Percentiles rank a stretch among this genome's conserved stretches.
phyloP scores from a whole-genome alignment of 2,113 vertebrate genomes.

The Megaceryle torquata region DNA sequence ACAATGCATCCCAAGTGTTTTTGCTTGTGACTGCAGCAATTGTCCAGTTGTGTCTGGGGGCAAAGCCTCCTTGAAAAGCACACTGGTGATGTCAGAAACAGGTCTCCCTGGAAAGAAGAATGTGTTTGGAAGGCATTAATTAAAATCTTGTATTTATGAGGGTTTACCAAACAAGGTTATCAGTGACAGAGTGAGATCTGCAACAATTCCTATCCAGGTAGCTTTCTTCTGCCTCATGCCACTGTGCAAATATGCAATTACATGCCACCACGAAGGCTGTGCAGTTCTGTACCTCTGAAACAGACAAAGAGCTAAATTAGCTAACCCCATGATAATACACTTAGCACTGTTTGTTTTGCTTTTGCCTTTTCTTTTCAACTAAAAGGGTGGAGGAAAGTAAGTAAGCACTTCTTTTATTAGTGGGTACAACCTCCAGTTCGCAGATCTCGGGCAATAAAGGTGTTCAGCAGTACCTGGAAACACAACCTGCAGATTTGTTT shows the following conservation, averaged over 20 bases:
- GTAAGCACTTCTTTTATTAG: neutral
- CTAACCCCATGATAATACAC: slow-evolving; percentile 1
- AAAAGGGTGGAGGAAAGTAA: slow-evolving; percentile 11
- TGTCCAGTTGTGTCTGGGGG: neutral
- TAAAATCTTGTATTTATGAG: neutral
- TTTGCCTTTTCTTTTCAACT: slow-evolving; percentile 6
- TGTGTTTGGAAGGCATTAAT: neutral
- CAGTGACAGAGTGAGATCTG: neutral
- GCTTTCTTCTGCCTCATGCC: neutral
- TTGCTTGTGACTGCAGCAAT: neutral
- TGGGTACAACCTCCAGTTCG: neutral
- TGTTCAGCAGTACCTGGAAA: neutral
- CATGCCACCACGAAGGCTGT: neutral
- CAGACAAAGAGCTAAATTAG: slow-evolving; percentile 39
- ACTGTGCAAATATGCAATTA: neutral
- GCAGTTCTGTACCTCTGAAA: neutral
- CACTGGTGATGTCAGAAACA: neutral
- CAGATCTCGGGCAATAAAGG: neutral
- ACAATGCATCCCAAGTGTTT: neutral
- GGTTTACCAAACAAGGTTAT: neutral
- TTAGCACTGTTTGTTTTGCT: slow-evolving; percentile 7
- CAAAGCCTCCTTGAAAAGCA: neutral
- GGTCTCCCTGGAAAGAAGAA: neutral
- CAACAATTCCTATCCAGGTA: neutral
- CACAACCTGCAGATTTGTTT: neutral